Evolutionary conservation across 2,888 invertebrate genomes (phyloP).

Genomic region (Stenurella melanura): DNA sequence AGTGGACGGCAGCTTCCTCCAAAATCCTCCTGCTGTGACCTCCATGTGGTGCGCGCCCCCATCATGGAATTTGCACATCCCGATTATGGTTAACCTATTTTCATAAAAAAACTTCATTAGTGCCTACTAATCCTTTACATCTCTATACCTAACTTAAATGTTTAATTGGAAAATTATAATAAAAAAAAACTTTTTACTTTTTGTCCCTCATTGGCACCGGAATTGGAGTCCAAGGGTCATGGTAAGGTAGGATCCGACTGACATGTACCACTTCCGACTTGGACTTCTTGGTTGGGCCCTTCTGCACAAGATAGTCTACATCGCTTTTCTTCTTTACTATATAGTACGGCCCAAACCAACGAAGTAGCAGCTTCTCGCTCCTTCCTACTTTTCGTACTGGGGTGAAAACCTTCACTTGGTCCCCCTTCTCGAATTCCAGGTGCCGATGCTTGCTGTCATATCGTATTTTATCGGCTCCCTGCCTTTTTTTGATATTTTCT

Average conservation of each 20-base stretch:
- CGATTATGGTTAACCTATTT: background rate
- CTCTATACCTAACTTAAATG: too few relatives aligned
- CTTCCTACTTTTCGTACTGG: slow-evolving; percentile 51
- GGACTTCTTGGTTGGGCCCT: slow-evolving; percentile 32
- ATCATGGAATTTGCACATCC: background rate
- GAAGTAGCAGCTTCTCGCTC: slow-evolving; percentile 16
- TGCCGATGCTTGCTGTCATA: slow-evolving; percentile 55
- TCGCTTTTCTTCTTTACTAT: slow-evolving; percentile 50
- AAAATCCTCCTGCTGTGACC: slow-evolving; percentile 46
- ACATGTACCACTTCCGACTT: slow-evolving; percentile 53
- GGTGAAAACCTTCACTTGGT: slow-evolving; percentile 57
- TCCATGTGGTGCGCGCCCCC: slow-evolving; percentile 26
- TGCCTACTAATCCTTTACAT: background rate
- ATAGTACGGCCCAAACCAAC: slow-evolving; percentile 56
- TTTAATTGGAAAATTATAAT: too few relatives aligned
- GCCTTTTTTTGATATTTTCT: background rate
- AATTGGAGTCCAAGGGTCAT: slow-evolving; percentile 50
- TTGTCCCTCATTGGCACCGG: background rate
- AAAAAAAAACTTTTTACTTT: background rate
- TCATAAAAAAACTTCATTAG: background rate
- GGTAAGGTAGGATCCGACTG: slow-evolving; percentile 49
- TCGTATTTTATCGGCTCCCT: slow-evolving; percentile 52
- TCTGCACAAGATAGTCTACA: slow-evolving; percentile 47
- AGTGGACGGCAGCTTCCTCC: slow-evolving; percentile 46
- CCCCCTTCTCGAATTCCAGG: slow-evolving; percentile 5